Base-by-base conservation (phyloP, 1,140 invertebrate genomes). In the Drosophila tropicalis region DNA sequence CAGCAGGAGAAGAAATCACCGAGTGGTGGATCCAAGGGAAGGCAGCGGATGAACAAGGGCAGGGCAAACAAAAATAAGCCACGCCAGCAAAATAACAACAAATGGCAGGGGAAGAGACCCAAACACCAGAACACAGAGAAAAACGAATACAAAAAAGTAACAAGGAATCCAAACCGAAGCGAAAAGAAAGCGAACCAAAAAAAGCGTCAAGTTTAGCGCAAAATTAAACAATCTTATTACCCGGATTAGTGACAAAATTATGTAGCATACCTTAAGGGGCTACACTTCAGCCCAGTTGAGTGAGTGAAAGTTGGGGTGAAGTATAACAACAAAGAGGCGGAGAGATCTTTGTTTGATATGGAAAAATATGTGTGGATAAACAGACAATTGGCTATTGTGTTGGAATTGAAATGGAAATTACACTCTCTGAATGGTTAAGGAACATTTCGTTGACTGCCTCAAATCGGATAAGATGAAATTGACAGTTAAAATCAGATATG, bases 211-310 rank as follows among this genome's bases (percentile, higher is more conserved):
- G 84, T 89, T 89, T 89, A 89, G 84, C 84, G 84, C 84, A 89
- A 89, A 89, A 89, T 89, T 89, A 89, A 89, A 89, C 84, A 89
- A 89, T 89, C 84, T 89, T 89, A 89, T 89, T 89, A 81, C 84
- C 80, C 63, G 84, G 85, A 89, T 89, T 89, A 89, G 84, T 89
- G 84, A 89, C 84, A 89, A 89, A 84, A 89, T 89, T 81, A 84
- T 89, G 85, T 87, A 77, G 85, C 79, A 83, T 63, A 62, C 78
- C 57, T 67, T 41, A 22, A 22, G 15, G 61, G 44, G 17, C 54
- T 13, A 15, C 44, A 36, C 44, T 39, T 13, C 36, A 51, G 44
- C 44, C 44, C 15, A 47, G 44, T 17, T 7, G 29, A 17, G 17
- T 10, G 6, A 47, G 44, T n/a, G 41, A 7, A 6, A 15, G 22